These are phyloP conservation scores for Perccottus glenii DNA, from an alignment of 2,113 vertebrate genomes.

Conservation along the genomic window DNA sequence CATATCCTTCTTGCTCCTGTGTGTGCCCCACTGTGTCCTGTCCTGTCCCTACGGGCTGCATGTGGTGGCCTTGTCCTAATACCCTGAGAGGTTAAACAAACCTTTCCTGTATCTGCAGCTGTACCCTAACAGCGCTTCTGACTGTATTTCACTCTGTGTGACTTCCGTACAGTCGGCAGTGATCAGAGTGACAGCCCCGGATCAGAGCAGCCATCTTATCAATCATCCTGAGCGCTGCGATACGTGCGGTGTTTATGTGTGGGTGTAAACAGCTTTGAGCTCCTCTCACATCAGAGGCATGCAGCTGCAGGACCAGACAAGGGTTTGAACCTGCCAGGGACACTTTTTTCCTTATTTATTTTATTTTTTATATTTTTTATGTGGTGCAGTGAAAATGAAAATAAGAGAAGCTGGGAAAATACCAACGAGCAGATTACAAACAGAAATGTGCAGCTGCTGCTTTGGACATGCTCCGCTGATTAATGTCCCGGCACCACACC, in stretches of 20 bases:
- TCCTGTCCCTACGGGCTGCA: no score
- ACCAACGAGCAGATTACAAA: constrained; percentile 40
- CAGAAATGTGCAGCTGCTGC: constrained; percentile 49
- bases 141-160: not conserved
- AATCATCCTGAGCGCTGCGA: constrained; percentile 54
- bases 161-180: not conserved
- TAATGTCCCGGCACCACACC: constrained; percentile 8
- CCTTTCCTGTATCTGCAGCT: no score
- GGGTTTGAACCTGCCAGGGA: constrained; percentile 30
- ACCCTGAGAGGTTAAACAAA: no score
- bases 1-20: no score
- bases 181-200: not conserved
- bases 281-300: constrained; percentile 13
- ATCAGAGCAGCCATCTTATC: constrained; percentile 55
- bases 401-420: constrained; percentile 44
- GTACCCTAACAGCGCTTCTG: no score
- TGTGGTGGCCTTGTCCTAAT: no score
- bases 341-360: not conserved
- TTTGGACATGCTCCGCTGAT: constrained; percentile 22
- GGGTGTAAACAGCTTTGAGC: constrained; percentile 55
- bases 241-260: constrained; percentile 47
- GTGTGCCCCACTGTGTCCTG: no score
- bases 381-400: constrained; percentile 35
- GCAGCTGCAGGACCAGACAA: constrained; percentile 36
- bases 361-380: constrained; percentile 28